phyloP scores from a whole-genome alignment of 2,113 vertebrate genomes.

The Microcebus lehilahytsara region DNA sequence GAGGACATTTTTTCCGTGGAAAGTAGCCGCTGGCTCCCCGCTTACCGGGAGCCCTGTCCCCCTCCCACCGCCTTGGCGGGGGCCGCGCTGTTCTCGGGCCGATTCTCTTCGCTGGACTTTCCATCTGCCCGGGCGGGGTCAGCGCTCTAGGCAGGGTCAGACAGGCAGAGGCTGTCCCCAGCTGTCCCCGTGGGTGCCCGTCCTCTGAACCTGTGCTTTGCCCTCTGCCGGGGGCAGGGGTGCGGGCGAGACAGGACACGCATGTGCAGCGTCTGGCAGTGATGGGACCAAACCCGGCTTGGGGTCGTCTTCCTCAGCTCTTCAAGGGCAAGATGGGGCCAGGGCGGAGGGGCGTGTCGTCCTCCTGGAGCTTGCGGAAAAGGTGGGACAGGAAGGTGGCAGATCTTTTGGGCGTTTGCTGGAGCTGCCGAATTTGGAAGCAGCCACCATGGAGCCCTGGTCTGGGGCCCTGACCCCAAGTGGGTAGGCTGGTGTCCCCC shows the following conservation, averaged over 20 bases:
- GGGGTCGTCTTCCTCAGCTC: accelerated
- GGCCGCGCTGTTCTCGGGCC: neutral
- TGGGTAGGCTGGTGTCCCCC: neutral
- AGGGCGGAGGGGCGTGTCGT: accelerated
- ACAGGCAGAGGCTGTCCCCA: accelerated
- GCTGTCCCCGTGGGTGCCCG: neutral
- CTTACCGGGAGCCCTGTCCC: neutral
- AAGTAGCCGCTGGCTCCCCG: neutral
- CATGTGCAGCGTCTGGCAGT: neutral
- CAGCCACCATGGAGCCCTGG: accelerated
- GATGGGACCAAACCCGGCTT: accelerated
- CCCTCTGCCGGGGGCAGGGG: neutral
- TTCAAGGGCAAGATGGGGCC: neutral
- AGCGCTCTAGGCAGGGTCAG: neutral
- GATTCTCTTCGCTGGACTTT: neutral
- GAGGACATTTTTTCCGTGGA: constrained; percentile 61
- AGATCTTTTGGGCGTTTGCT: accelerated
- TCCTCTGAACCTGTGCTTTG: neutral
- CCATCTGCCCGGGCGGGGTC: neutral
- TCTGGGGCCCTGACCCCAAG: accelerated
- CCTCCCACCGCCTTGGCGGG: accelerated
- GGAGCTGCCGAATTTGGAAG: accelerated
- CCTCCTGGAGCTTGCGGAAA: neutral
- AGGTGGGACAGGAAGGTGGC: accelerated
- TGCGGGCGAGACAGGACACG: accelerated